Percentiles rank a stretch among this genome's conserved stretches.
Conservation (phyloP, 2,797 vertebrate species). For the Sebastes melanostomus region DNA sequence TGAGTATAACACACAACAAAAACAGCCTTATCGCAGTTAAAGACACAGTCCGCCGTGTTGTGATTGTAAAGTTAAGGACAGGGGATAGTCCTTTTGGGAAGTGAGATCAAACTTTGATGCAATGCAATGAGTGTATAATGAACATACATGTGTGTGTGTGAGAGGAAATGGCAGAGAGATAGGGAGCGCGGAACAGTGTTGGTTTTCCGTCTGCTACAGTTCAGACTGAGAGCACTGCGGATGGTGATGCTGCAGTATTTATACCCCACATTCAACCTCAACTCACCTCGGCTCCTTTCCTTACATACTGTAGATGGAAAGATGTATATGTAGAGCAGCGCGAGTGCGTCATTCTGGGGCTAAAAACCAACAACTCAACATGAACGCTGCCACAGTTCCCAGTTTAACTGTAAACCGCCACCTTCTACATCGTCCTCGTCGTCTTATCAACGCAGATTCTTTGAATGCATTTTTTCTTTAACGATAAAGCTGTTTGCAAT, state of each 20-base stretch:
- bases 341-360: conserved; percentile 35
- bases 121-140: conserved; percentile 5
- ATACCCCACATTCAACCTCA: conserved; percentile 70
- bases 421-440: neutral
- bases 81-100: neutral
- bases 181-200: conserved; percentile 40
- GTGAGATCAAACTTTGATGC: conserved; percentile 27
- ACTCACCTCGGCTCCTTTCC: conserved; percentile 63
- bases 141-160: conserved; percentile 2
- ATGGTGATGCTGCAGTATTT: conserved; percentile 76
- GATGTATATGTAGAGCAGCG: conserved; percentile 33
- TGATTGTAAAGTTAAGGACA: conserved; percentile 7
- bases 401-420: neutral
- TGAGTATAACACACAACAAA: conserved; percentile 37
- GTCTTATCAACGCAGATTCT: neutral
- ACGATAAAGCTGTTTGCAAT: conserved; percentile 27
- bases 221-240: conserved; percentile 75
- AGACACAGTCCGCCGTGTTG: neutral
- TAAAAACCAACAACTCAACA: conserved; percentile 14
- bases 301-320: conserved; percentile 40
- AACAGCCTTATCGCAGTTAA: conserved; percentile 27
- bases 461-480: neutral
- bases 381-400: conserved; percentile 2
- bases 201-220: conserved; percentile 62
- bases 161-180: conserved; percentile 32